Conservation (phyloP, 2,888 invertebrate species). For the Hyposoter didymator region DNA sequence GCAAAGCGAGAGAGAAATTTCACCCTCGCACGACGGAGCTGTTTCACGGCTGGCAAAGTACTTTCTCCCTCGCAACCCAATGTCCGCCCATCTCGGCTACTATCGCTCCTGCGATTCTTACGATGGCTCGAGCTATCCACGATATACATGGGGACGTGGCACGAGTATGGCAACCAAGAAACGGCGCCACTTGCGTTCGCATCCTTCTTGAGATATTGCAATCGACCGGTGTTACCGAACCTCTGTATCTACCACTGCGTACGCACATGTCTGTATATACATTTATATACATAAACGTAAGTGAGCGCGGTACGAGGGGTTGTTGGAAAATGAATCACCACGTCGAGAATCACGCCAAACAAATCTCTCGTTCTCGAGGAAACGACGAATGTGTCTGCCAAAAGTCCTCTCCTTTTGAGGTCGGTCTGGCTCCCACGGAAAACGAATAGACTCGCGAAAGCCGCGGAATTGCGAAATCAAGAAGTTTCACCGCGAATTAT, state of each 20-base stretch:
- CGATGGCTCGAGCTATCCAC: conserved; percentile 56
- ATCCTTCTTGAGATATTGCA: conserved; percentile 66
- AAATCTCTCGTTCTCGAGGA: conserved; percentile 50
- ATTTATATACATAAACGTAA: conserved; percentile 43
- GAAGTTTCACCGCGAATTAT: conserved; percentile 18
- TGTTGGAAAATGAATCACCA: conserved; percentile 60
- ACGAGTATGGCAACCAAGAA: conserved; percentile 43
- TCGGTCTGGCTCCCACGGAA: conserved; percentile 10
- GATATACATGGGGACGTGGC: conserved; percentile 48
- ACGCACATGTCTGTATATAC: conserved; percentile 8
- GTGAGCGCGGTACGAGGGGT: conserved; percentile 30
- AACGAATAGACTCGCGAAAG: conserved; percentile 8
- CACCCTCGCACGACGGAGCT: conserved; percentile 37
- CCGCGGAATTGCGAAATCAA: conserved; percentile 12
- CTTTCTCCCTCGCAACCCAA: conserved; percentile 56
- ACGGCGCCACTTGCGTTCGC: conserved; percentile 58
- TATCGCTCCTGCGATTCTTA: conserved; percentile 37
- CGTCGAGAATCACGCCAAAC: conserved; percentile 65
- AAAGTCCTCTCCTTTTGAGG: conserved; percentile 55
- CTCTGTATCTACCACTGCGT: conserved; percentile 40
- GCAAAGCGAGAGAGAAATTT: conserved; percentile 36
- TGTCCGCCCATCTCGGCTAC: conserved; percentile 55
- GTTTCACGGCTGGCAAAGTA: conserved; percentile 55
- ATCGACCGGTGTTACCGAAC: conserved; percentile 62
- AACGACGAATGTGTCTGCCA: conserved; percentile 60